Conservation (phyloP, 2,888 invertebrate species). For the Nomada fucata region DNA sequence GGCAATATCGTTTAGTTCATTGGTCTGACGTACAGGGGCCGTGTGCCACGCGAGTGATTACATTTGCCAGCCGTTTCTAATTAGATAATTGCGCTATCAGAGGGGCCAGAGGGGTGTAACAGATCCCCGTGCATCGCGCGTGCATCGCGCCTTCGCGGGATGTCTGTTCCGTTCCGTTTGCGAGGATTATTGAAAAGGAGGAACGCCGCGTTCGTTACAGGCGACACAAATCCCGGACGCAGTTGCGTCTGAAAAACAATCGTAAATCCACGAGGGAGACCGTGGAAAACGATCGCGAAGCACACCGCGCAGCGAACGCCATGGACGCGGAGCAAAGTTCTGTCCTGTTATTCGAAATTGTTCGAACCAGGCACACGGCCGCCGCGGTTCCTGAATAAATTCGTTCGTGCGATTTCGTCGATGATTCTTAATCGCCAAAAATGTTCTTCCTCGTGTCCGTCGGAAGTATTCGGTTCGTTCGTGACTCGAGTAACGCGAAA, state of each 20-base stretch:
- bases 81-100: slow-evolving; percentile 31
- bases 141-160: not conserved
- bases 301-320: slow-evolving; percentile 18
- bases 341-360: slow-evolving; percentile 27
- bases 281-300: slow-evolving; percentile 24
- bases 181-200: not conserved
- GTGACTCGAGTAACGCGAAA: no score
- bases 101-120: not conserved
- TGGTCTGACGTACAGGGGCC: slow-evolving; percentile 8
- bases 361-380: slow-evolving; percentile 7
- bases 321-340: slow-evolving; percentile 18
- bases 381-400: not conserved
- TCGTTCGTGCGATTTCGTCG: not conserved
- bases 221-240: not conserved
- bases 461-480: no score
- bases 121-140: not conserved
- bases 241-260: slow-evolving; percentile 23
- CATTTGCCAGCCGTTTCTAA: slow-evolving; percentile 32
- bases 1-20: slow-evolving; percentile 37
- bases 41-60: slow-evolving; percentile 28
- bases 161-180: not conserved
- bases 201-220: slow-evolving; percentile 4
- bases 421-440: no score
- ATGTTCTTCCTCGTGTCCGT: no score
- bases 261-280: slow-evolving; percentile 38